A percentile compares a stretch with the other conserved stretches of the same genome.
Conservation (phyloP, 1,140 invertebrate species). For the Teleopsis dalmanni region DNA sequence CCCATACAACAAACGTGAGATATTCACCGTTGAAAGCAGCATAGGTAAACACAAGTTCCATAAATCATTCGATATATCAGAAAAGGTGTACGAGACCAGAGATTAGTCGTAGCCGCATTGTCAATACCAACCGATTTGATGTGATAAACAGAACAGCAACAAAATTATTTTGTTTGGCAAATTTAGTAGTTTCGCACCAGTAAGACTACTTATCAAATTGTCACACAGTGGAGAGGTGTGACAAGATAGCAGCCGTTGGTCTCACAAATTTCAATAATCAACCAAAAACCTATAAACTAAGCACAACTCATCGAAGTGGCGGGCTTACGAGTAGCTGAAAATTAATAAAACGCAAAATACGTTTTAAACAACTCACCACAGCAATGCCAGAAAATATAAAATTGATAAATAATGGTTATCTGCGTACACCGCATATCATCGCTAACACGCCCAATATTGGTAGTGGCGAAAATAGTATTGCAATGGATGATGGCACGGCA, state of each 20-base stretch:
- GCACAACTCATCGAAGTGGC: background rate
- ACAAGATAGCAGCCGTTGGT: background rate
- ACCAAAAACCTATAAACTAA: conserved; percentile 1
- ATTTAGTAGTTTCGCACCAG: background rate
- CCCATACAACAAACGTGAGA: too few species aligned
- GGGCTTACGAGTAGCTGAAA: background rate
- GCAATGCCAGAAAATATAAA: conserved; percentile 13
- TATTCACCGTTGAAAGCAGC: too few species aligned
- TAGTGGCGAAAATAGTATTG: background rate
- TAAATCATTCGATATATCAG: too few species aligned
- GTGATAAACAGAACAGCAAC: background rate
- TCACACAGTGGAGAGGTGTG: too few species aligned
- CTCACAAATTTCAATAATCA: background rate
- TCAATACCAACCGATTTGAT: too few species aligned
- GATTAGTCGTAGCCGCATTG: too few species aligned
- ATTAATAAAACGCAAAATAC: too few species aligned
- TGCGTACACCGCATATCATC: conserved; percentile 14
- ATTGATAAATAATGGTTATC: conserved; percentile 28
- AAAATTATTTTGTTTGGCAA: too few species aligned
- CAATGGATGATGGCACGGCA: conserved; percentile 2
- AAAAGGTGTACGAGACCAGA: too few species aligned
- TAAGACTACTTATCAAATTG: background rate
- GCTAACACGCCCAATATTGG: conserved; percentile 10
- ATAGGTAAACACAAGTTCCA: too few species aligned
- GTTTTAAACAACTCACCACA: background rate